Conservation (phyloP, 2,797 vertebrate genomes). For the Anguilla pacifica region DNA sequence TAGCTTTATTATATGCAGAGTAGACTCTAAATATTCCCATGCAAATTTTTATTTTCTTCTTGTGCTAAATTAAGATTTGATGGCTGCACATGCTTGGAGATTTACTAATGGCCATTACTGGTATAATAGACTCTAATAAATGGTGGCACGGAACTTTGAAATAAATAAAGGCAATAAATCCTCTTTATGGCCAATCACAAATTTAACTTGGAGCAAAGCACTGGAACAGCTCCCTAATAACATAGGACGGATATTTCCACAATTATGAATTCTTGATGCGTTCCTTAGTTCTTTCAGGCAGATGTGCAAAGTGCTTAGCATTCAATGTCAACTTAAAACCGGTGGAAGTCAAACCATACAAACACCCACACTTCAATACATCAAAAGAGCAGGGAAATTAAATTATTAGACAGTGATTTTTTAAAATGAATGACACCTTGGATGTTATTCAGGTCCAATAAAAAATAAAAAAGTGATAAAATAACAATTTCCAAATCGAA, state of each 20-base stretch:
- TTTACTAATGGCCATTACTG: constrained; percentile 5
- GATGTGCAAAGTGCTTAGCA: background rate
- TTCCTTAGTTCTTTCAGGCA: background rate
- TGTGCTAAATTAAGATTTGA: constrained; percentile 17
- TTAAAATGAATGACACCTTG: background rate
- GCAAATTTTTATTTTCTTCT: constrained; percentile 6
- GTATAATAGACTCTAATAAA: constrained; percentile 11
- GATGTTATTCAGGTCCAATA: background rate
- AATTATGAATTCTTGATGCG: background rate
- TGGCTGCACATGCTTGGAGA: constrained; percentile 13
- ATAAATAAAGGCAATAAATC: constrained; percentile 2
- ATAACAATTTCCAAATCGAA: background rate
- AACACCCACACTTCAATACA: background rate
- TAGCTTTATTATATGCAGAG: constrained; percentile 18
- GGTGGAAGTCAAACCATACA: background rate
- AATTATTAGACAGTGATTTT: background rate
- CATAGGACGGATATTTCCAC: background rate
- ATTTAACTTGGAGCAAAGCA: background rate
- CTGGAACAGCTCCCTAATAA: background rate
- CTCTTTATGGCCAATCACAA: constrained; percentile 15
- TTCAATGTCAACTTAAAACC: background rate
- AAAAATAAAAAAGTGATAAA: background rate
- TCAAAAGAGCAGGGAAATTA: background rate
- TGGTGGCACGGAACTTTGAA: background rate
- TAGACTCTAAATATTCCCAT: constrained; percentile 1